These are phyloP conservation scores for Piscicola geometra DNA, from an alignment of 2,888 invertebrate species.

Conservation along the genomic window DNA sequence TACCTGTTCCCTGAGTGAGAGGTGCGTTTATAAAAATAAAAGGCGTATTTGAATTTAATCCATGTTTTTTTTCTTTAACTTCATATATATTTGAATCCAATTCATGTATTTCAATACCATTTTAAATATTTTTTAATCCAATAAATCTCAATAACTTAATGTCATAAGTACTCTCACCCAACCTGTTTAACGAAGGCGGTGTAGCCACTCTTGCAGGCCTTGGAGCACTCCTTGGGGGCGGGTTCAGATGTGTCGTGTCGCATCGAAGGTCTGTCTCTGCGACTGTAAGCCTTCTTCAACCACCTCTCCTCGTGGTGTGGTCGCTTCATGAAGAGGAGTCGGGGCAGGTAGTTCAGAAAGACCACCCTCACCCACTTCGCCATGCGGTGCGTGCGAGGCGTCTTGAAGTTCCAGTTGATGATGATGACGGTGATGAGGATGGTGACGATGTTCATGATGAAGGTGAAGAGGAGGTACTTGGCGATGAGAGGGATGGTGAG, in stretches of 20 bases:
- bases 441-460: slow-evolving; percentile 99
- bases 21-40: no score
- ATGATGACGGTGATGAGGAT: slow-evolving; percentile 97
- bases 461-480: slow-evolving; percentile 96
- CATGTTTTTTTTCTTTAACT: no score
- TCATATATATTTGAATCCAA: no score
- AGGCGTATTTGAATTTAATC: no score
- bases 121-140: no score
- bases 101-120: no score
- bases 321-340: slow-evolving; percentile 87
- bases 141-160: no score
- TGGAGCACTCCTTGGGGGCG: not conserved
- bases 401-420: slow-evolving; percentile 97
- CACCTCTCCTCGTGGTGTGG: slow-evolving; percentile 63
- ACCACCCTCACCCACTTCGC: slow-evolving; percentile 91
- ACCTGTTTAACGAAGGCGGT: slow-evolving; percentile 1
- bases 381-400: slow-evolving; percentile 95
- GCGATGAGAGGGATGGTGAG: slow-evolving; percentile 95
- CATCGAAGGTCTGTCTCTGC: slow-evolving; percentile 36
- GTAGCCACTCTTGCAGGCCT: not conserved
- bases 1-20: no score
- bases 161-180: no score
- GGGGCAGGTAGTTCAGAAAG: slow-evolving; percentile 89
- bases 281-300: slow-evolving; percentile 54
- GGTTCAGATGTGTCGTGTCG: slow-evolving; percentile 10